A percentile compares a stretch with the other conserved stretches of the same genome.
These are phyloP conservation scores for Notolabrus celidotus DNA, from an alignment of 2,797 vertebrate genomes.

Conservation along the genomic window DNA sequence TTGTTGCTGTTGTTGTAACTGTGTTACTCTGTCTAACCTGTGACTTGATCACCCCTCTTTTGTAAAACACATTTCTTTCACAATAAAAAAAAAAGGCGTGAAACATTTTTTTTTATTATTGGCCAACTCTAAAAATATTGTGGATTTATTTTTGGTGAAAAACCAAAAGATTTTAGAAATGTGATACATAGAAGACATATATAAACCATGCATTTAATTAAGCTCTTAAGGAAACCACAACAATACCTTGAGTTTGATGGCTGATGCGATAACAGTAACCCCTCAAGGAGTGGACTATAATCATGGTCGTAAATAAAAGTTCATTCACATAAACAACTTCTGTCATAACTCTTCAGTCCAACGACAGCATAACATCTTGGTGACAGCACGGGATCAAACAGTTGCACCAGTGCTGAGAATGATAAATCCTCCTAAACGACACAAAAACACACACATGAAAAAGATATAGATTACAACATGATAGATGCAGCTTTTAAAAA, in stretches of 20 bases:
- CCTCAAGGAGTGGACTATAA: neutral
- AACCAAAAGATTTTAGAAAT: no score
- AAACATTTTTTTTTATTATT: conserved; percentile 40
- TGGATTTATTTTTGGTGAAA: conserved; percentile 36
- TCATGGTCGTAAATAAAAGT: neutral
- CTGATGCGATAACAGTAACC: conserved; percentile 5
- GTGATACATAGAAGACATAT: neutral
- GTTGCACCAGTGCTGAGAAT: conserved; percentile 83
- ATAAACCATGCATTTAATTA: conserved; percentile 34
- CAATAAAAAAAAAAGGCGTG: conserved; percentile 14
- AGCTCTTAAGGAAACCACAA: conserved; percentile 17
- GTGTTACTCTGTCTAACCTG: no score
- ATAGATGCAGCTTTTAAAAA: no score
- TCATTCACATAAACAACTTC: conserved; percentile 23
- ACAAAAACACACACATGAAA: conserved; percentile 24
- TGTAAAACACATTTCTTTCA: no score
- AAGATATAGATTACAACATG: conserved; percentile 25
- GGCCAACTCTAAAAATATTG: conserved; percentile 4
- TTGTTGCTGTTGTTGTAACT: no score
- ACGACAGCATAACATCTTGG: conserved; percentile 85
- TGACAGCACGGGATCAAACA: conserved; percentile 86
- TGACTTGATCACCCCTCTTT: no score
- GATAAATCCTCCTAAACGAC: conserved; percentile 70
- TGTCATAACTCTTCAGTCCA: conserved; percentile 70
- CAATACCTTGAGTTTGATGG: neutral